Conservation (phyloP, 2,797 vertebrate species). For the Dryobates pubescens region DNA sequence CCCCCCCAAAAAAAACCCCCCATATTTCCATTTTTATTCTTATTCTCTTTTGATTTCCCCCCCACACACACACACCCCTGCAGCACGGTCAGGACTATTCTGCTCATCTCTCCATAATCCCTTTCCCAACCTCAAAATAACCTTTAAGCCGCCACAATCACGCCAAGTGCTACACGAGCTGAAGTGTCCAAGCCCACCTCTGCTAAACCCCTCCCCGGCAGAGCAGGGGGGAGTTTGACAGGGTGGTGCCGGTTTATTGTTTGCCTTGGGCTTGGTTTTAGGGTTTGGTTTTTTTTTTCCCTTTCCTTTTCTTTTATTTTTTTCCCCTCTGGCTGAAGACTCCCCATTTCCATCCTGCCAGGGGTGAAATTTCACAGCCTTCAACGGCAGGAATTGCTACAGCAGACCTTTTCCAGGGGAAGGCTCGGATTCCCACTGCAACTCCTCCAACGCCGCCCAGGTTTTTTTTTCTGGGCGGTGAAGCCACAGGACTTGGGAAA, state of each 20-base stretch:
- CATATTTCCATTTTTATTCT: not conserved
- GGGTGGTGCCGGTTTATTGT: too few relatives aligned
- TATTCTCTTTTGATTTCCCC: too few relatives aligned
- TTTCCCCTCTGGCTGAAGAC: slow-evolving; percentile 15
- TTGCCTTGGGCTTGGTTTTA: too few relatives aligned
- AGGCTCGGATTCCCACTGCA: slow-evolving; percentile 17
- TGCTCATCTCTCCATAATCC: not conserved
- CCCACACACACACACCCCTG: too few relatives aligned
- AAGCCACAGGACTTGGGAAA: not conserved
- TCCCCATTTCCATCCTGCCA: slow-evolving; percentile 2
- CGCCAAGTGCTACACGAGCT: not conserved
- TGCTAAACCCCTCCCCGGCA: not conserved
- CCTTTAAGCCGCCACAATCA: not conserved
- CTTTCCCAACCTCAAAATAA: slow-evolving; percentile 10
- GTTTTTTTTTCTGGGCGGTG: not conserved
- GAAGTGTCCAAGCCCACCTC: not conserved
- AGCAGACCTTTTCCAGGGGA: slow-evolving; percentile 46
- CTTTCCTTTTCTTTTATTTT: not conserved
- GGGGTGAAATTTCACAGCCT: slow-evolving; percentile 33
- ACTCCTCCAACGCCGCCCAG: not conserved
- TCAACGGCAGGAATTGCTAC: slow-evolving; percentile 4
- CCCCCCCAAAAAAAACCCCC: not conserved
- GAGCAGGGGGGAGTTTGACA: too few relatives aligned
- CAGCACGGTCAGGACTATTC: not conserved
- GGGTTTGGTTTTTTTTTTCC: too few relatives aligned